phyloP scores from a whole-genome alignment of 2,888 invertebrate species.

The Yponomeuta plumbellus region DNA sequence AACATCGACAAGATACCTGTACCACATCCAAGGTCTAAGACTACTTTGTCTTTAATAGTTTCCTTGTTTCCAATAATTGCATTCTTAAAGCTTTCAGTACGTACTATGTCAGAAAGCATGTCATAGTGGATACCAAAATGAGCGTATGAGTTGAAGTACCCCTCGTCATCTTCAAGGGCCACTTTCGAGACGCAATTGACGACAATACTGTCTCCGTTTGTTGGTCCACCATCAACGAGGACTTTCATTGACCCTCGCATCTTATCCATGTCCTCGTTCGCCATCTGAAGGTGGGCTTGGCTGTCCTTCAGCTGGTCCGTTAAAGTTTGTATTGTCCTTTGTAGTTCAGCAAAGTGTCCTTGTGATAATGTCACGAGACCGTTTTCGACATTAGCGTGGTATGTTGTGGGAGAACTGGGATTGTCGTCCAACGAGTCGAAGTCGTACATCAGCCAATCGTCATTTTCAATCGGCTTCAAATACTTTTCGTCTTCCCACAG shows the following conservation, averaged over 20 bases:
- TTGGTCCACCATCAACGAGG: constrained; percentile 57
- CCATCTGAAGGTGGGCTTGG: constrained; percentile 75
- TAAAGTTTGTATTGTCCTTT: constrained; percentile 74
- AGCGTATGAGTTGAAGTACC: constrained; percentile 89
- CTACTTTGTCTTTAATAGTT: constrained; percentile 83
- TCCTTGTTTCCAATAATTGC: constrained; percentile 86
- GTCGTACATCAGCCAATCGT: constrained; percentile 91
- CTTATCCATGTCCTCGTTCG: constrained; percentile 75
- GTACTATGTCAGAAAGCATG: constrained; percentile 92
- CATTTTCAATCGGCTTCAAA: constrained; percentile 85
- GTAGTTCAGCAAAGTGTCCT: constrained; percentile 77
- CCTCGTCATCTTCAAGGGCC: constrained; percentile 81
- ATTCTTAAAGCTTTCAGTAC: constrained; percentile 91
- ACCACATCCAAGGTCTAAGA: constrained; percentile 98
- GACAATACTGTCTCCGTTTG: constrained; percentile 29
- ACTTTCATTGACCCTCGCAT: constrained; percentile 78
- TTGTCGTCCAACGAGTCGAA: constrained; percentile 63
- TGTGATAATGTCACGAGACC: constrained; percentile 78
- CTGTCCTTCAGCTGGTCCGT: constrained; percentile 78
- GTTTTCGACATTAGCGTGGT: constrained; percentile 78
- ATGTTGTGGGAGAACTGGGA: constrained; percentile 58
- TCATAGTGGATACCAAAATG: constrained; percentile 96
- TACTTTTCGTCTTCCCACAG: constrained; percentile 87
- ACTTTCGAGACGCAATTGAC: constrained; percentile 64
- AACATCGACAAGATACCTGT: constrained; percentile 99